phyloP scores from a whole-genome alignment of 2,888 invertebrate species.

The Charanyca ferruginea region DNA sequence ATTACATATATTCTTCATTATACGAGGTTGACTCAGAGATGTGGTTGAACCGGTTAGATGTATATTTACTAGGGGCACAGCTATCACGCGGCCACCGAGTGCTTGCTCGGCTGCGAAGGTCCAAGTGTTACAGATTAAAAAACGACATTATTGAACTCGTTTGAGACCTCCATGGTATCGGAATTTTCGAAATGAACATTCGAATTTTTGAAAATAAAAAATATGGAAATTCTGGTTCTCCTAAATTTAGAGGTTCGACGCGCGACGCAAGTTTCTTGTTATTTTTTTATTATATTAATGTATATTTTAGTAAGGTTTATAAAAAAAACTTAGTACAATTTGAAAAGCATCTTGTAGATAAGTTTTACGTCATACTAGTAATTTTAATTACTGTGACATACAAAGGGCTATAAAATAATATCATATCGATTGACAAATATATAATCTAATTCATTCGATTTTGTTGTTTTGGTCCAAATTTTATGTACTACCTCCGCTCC shows the following conservation, averaged over 20 bases:
- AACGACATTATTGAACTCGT: conserved; percentile 46
- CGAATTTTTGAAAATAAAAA: neutral
- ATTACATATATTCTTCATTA: conserved; percentile 28
- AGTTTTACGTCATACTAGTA: neutral
- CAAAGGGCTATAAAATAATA: neutral
- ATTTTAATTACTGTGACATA: neutral
- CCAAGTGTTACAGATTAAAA: conserved; percentile 27
- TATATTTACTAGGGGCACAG: conserved; percentile 47
- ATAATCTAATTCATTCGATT: no score
- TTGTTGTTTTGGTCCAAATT: no score
- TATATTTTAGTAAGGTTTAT: neutral
- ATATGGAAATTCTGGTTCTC: conserved; percentile 2
- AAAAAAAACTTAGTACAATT: no score
- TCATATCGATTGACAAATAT: neutral
- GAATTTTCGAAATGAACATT: conserved; percentile 13
- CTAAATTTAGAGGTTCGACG: neutral
- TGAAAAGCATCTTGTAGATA: no score
- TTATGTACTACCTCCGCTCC: no score
- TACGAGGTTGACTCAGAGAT: conserved; percentile 47
- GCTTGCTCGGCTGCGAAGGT: conserved; percentile 47
- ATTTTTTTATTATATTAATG: neutral
- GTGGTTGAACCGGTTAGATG: conserved; percentile 64
- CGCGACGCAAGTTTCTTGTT: neutral
- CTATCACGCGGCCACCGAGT: conserved; percentile 66
- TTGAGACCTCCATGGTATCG: conserved; percentile 5